Conservation (phyloP, 2,113 vertebrate species). For the Oostethus manadensis region DNA sequence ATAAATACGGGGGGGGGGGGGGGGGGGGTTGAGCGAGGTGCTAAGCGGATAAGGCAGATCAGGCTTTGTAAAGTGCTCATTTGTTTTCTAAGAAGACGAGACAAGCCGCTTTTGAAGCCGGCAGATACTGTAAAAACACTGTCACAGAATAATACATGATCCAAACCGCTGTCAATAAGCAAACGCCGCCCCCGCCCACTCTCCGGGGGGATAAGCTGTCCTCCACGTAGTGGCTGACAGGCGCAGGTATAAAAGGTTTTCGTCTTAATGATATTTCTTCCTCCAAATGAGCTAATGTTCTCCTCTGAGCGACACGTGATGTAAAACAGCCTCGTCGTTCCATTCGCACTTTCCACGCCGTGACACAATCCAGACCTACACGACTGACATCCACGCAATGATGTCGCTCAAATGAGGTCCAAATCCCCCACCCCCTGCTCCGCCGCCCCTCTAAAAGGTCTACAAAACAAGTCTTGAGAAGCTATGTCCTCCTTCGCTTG, state of each 20-base stretch:
- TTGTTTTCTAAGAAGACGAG: conserved; percentile 71
- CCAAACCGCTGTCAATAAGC: conserved; percentile 56
- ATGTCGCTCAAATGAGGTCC: conserved; percentile 9
- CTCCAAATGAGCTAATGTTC: conserved; percentile 18
- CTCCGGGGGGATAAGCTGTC: conserved; percentile 15
- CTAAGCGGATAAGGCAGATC: conserved; percentile 71
- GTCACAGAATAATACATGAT: conserved; percentile 55
- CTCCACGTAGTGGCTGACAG: conserved; percentile 16
- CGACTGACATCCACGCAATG: conserved; percentile 10
- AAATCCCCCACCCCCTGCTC: background rate
- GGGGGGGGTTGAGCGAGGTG: conserved; percentile 57
- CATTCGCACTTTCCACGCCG: conserved; percentile 1
- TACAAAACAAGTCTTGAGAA: conserved; percentile 15
- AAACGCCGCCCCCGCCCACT: conserved; percentile 1
- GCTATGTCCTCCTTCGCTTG: conserved; percentile 9
- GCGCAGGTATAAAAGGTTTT: conserved; percentile 2
- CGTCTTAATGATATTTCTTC: conserved; percentile 9
- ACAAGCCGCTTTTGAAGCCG: conserved; percentile 62
- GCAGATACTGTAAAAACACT: conserved; percentile 53
- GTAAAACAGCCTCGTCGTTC: conserved; percentile 19
- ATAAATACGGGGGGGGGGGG: conserved; percentile 45
- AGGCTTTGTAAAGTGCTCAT: conserved; percentile 69
- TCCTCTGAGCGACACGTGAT: background rate
- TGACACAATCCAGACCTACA: conserved; percentile 4
- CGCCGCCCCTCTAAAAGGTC: too few species aligned